Evolutionary conservation across 2,888 invertebrate genomes (phyloP).

Genomic region (Belgica antarctica): DNA sequence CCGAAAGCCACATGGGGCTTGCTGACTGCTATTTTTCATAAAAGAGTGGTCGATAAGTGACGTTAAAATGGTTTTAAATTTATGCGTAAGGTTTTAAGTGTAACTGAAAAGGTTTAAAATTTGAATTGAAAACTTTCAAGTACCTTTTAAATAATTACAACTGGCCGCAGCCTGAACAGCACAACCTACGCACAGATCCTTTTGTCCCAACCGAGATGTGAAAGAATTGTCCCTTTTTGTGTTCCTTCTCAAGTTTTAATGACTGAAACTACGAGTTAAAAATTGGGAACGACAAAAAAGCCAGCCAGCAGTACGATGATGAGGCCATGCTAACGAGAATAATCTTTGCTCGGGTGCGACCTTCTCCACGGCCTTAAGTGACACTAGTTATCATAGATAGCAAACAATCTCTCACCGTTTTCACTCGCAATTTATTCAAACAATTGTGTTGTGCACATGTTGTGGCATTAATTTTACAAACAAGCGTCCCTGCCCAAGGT

Average conservation of each 20-base stretch:
- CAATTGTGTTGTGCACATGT: constrained; percentile 11
- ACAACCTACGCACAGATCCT: too few relatives aligned
- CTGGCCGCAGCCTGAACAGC: too few relatives aligned
- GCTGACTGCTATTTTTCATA: too few relatives aligned
- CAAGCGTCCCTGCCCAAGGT: neutral
- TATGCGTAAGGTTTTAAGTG: too few relatives aligned
- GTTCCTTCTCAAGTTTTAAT: neutral
- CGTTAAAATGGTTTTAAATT: too few relatives aligned
- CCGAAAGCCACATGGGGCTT: too few relatives aligned
- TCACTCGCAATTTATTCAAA: neutral
- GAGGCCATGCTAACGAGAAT: neutral
- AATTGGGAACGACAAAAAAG: neutral
- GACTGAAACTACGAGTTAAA: neutral
- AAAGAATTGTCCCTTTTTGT: neutral
- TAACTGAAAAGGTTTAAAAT: too few relatives aligned
- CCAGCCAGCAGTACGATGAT: neutral
- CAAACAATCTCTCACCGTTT: neutral
- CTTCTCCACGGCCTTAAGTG: neutral
- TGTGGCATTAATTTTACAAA: neutral
- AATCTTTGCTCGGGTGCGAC: neutral
- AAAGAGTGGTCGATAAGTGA: too few relatives aligned
- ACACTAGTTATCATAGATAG: neutral
- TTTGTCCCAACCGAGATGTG: too few relatives aligned
- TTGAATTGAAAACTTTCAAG: too few relatives aligned
- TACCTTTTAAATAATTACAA: too few relatives aligned